A percentile compares a stretch with the other conserved stretches of the same genome.
Conservation (phyloP, 2,113 vertebrate genomes). For the Anthoscopus minutus region DNA sequence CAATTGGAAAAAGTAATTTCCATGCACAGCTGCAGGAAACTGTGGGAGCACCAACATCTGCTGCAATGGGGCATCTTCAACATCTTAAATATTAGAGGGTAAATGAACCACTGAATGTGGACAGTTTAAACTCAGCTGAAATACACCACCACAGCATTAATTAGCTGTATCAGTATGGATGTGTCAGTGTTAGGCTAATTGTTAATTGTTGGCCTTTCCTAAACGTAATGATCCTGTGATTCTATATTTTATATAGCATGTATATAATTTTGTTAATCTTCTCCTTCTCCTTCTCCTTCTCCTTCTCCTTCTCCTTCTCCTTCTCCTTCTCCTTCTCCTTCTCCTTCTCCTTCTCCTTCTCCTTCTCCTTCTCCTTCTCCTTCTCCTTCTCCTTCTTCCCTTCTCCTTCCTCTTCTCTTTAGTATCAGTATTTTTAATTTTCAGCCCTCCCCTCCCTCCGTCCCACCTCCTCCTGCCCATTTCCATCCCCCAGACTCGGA, state of each 20-base stretch:
- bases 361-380: background rate
- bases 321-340: background rate
- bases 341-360: background rate
- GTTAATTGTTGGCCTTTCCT: background rate
- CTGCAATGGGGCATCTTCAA: background rate
- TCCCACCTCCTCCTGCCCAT: background rate
- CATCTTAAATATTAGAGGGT: background rate
- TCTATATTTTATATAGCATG: background rate
- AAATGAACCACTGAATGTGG: background rate
- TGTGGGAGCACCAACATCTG: constrained; percentile 23
- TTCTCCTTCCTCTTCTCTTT: too few relatives aligned
- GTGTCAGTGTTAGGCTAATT: background rate
- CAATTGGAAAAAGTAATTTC: constrained; percentile 71
- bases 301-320: background rate
- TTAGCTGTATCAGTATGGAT: background rate
- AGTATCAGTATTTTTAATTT: background rate
- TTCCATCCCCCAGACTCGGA: background rate
- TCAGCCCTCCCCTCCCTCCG: background rate
- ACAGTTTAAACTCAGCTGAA: background rate
- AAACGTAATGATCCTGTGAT: background rate
- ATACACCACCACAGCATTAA: background rate
- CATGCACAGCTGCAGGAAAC: constrained; percentile 58
- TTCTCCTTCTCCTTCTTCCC: background rate
- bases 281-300: background rate
- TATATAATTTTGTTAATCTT: background rate